phyloP scores from a whole-genome alignment of 1,140 invertebrate genomes.

The Batillaria attramentaria region DNA sequence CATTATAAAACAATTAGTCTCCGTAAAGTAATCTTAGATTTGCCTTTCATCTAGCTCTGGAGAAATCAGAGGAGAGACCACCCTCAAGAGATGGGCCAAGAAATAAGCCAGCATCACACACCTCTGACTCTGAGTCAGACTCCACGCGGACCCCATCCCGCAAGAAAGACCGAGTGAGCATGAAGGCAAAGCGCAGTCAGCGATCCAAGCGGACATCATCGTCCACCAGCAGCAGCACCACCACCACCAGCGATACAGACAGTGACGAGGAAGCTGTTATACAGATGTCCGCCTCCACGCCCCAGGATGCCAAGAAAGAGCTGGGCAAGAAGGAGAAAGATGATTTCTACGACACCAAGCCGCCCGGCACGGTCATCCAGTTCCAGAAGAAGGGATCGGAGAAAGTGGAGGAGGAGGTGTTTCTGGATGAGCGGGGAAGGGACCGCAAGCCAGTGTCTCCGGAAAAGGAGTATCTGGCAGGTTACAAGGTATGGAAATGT shows the following conservation, averaged over 20 bases:
- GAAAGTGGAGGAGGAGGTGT: conserved; percentile 39
- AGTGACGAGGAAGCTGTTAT: conserved; percentile 11
- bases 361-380: conserved; percentile 41
- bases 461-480: conserved; percentile 41
- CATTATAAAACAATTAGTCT: too few species aligned
- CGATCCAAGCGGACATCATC: conserved; percentile 1
- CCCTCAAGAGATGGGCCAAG: neutral
- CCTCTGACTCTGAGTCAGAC: conserved; percentile 21
- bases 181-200: conserved; percentile 23
- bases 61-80: neutral
- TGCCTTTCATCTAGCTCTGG: too few species aligned
- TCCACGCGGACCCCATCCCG: neutral
- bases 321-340: conserved; percentile 20
- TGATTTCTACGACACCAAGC: conserved; percentile 32
- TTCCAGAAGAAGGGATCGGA: conserved; percentile 31
- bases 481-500: conserved; percentile 47
- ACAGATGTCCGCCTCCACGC: conserved; percentile 18
- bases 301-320: conserved; percentile 1
- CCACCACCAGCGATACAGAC: conserved; percentile 5
- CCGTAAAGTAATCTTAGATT: too few species aligned
- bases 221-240: neutral
- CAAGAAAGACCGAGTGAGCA: conserved; percentile 19
- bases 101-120: conserved; percentile 16
- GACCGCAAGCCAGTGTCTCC: conserved; percentile 27
- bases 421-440: conserved; percentile 9